phyloP scores from a whole-genome alignment of 1,140 invertebrate species.

The Drosophila prosaltans region DNA sequence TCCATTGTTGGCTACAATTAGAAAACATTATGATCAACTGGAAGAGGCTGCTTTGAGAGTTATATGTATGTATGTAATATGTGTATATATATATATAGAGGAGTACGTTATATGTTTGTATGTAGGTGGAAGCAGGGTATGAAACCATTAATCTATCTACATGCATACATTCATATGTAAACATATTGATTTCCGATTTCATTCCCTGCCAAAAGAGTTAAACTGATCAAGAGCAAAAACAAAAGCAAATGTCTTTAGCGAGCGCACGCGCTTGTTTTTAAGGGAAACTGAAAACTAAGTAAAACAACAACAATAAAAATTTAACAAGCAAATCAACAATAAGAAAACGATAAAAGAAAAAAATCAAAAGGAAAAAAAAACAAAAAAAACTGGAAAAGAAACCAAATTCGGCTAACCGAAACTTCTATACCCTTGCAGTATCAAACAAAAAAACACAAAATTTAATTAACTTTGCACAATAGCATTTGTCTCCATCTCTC shows the following conservation, averaged over 20 bases:
- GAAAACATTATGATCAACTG: slow-evolving; percentile 76
- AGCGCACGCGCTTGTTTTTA: background rate
- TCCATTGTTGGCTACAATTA: slow-evolving; percentile 83
- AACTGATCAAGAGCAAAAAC: background rate
- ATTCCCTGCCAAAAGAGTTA: background rate
- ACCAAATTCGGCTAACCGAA: background rate
- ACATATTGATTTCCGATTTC: background rate
- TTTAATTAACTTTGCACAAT: no score
- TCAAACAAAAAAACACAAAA: background rate
- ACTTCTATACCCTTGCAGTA: slow-evolving; percentile 4
- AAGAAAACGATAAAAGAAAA: slow-evolving; percentile 24
- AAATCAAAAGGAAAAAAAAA: slow-evolving; percentile 14
- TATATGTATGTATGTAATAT: slow-evolving; percentile 7
- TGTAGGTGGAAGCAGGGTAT: slow-evolving; percentile 27
- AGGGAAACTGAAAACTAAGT: background rate
- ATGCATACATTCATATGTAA: background rate
- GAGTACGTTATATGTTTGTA: slow-evolving; percentile 10
- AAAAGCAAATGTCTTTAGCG: background rate
- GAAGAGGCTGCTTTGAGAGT: slow-evolving; percentile 31
- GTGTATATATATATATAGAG: background rate
- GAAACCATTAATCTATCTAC: slow-evolving; percentile 24
- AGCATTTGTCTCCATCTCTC: background rate
- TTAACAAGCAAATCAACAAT: background rate
- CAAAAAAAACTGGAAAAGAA: background rate
- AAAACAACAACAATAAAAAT: slow-evolving; percentile 2